Evolutionary conservation across 1,140 invertebrate genomes (phyloP).

Genomic region (Lepidostoma basale): DNA sequence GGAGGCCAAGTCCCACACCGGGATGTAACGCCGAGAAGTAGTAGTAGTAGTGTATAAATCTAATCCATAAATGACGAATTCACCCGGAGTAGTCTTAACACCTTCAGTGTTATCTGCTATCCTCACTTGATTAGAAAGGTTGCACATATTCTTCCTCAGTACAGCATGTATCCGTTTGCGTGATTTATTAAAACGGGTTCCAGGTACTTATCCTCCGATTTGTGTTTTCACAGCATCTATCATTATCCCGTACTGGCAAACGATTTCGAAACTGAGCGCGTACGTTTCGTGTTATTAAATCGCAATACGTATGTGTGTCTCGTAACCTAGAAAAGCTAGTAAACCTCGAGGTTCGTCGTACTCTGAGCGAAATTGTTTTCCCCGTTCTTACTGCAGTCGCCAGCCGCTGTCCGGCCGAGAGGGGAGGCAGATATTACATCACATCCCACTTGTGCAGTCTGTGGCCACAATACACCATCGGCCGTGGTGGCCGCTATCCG

Average conservation of each 20-base stretch:
- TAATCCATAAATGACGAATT: too few relatives aligned
- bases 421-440: constrained; percentile 3
- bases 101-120: too few relatives aligned
- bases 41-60: too few relatives aligned
- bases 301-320: constrained; percentile 7
- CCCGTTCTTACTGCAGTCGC: background rate
- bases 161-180: too few relatives aligned
- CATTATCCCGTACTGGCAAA: background rate
- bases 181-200: constrained; percentile 3
- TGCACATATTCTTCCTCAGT: too few relatives aligned
- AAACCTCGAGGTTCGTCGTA: constrained; percentile 18
- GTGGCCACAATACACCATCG: background rate
- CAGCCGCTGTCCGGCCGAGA: background rate
- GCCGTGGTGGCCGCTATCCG: background rate
- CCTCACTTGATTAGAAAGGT: too few relatives aligned
- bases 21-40: too few relatives aligned
- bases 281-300: background rate
- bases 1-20: too few relatives aligned
- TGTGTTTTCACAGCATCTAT: constrained; percentile 5
- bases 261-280: constrained; percentile 15
- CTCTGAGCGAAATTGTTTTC: constrained; percentile 26
- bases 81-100: too few relatives aligned
- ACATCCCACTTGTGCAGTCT: background rate
- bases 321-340: constrained; percentile 20
- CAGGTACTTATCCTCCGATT: background rate